These are phyloP conservation scores for Pseudachorutes palmiensis DNA, from an alignment of 1,140 invertebrate species.

Conservation along the genomic window DNA sequence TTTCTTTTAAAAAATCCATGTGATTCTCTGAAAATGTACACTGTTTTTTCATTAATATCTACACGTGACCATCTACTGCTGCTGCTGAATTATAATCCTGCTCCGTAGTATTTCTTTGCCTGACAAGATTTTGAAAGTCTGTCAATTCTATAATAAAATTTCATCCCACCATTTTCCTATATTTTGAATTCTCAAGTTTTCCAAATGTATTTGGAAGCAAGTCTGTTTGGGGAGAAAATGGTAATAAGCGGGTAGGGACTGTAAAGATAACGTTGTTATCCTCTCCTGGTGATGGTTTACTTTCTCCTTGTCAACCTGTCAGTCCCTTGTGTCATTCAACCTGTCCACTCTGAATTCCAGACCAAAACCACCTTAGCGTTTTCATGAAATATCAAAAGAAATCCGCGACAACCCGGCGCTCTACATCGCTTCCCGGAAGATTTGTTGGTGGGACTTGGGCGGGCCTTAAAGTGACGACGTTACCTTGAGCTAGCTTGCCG, in stretches of 20 bases:
- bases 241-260: neutral
- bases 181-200: neutral
- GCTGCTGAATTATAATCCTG: too few species aligned
- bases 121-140: too few species aligned
- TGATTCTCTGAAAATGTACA: too few species aligned
- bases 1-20: too few species aligned
- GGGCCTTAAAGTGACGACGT: too few species aligned
- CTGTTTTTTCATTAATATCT: too few species aligned
- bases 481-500: too few species aligned
- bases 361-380: neutral
- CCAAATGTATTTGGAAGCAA: neutral
- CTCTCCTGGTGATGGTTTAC: neutral
- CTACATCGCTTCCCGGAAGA: too few species aligned
- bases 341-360: slow-evolving; percentile 1
- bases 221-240: neutral
- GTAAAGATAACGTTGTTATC: neutral
- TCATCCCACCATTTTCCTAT: neutral
- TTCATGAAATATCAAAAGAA: neutral
- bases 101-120: too few species aligned
- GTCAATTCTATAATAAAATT: neutral
- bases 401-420: too few species aligned
- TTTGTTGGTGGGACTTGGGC: too few species aligned
- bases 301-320: slow-evolving; percentile 2
- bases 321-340: neutral
- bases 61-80: too few species aligned